These are phyloP conservation scores for Tetraneura akinire DNA, from an alignment of 1,140 invertebrate species.

Conservation along the genomic window DNA sequence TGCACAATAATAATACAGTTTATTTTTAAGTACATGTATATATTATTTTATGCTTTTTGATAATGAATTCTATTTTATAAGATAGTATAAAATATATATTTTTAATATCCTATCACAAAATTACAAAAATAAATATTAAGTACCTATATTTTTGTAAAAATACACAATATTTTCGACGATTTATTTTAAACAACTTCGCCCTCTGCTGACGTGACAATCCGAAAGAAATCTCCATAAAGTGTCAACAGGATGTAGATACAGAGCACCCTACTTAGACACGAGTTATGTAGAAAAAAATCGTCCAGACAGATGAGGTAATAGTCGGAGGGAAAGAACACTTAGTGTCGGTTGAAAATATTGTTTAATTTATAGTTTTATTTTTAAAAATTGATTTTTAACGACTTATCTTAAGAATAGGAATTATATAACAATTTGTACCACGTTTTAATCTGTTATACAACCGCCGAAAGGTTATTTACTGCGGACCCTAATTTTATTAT, in stretches of 20 bases:
- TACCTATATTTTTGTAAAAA: too few relatives aligned
- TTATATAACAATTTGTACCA: background rate
- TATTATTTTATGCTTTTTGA: too few relatives aligned
- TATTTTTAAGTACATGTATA: too few relatives aligned
- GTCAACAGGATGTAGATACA: background rate
- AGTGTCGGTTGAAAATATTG: background rate
- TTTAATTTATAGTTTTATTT: slow-evolving; percentile 38
- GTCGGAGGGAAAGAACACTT: background rate
- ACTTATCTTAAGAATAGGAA: background rate
- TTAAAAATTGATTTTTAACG: slow-evolving; percentile 42
- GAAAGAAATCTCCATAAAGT: background rate
- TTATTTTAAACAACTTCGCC: background rate
- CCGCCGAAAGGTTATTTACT: background rate
- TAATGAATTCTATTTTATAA: too few relatives aligned
- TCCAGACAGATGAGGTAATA: background rate
- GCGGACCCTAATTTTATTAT: background rate
- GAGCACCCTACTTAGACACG: background rate
- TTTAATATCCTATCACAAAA: too few relatives aligned
- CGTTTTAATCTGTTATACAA: background rate
- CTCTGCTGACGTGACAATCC: background rate
- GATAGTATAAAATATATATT: too few relatives aligned
- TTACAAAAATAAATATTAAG: too few relatives aligned
- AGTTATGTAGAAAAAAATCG: slow-evolving; percentile 1
- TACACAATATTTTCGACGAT: background rate
- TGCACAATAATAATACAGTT: too few relatives aligned